Evolutionary conservation across 23 tunicate species (phyloP).

Genomic region (Trididemnum clinides): DNA sequence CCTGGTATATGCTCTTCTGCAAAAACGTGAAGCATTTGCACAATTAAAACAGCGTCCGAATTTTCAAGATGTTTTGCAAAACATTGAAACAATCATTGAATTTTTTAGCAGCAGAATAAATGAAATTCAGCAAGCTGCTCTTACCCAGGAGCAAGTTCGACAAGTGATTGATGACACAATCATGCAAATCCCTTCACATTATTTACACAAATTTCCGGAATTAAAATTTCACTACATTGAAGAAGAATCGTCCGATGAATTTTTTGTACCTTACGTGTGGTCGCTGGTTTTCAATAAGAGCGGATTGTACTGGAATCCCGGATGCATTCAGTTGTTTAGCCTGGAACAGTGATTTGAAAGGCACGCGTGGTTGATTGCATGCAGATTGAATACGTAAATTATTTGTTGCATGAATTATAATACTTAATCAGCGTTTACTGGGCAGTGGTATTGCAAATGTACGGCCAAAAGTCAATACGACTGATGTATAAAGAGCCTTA

Average conservation of each 20-base stretch:
- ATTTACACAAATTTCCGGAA: conserved; percentile 74
- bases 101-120: conserved; percentile 68
- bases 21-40: conserved; percentile 52
- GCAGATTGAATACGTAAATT: no score
- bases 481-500: no score
- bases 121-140: conserved; percentile 26
- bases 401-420: no score
- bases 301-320: conserved; percentile 91
- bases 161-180: conserved; percentile 63
- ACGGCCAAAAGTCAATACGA: no score
- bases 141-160: conserved; percentile 69
- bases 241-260: conserved; percentile 92
- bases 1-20: conserved; percentile 82
- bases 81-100: conserved; percentile 74
- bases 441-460: no score
- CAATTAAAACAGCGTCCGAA: conserved; percentile 42
- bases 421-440: no score
- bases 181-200: conserved; percentile 82
- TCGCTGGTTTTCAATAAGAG: conserved; percentile 83
- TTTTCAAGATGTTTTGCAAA: conserved; percentile 84
- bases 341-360: conserved; percentile 56
- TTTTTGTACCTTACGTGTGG: conserved; percentile 98
- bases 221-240: conserved; percentile 90
- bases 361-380: no score
- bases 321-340: conserved; percentile 78